phyloP scores from a whole-genome alignment of 1,140 invertebrate genomes.

The Prorops nasuta region DNA sequence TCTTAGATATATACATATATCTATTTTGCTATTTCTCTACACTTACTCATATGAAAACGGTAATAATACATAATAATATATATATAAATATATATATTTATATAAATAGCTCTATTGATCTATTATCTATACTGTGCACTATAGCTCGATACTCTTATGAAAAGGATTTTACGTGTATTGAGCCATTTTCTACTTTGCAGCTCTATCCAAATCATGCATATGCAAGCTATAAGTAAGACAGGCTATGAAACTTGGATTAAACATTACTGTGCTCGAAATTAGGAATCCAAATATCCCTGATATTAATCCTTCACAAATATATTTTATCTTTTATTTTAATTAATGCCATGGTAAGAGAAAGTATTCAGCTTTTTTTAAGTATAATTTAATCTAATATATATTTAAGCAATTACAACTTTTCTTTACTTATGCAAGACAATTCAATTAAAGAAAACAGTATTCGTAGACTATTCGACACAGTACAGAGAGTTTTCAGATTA shows the following conservation, averaged over 20 bases:
- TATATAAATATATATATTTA: slow-evolving; percentile 26
- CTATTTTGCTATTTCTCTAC: slow-evolving; percentile 30
- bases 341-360: too few species aligned
- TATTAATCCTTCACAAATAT: too few species aligned
- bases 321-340: too few species aligned
- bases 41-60: slow-evolving; percentile 25
- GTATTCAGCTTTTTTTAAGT: too few species aligned
- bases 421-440: slow-evolving; percentile 52
- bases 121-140: slow-evolving; percentile 28
- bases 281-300: slow-evolving; percentile 41
- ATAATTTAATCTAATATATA: too few species aligned
- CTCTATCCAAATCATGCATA: too few species aligned
- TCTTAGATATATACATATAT: slow-evolving; percentile 48
- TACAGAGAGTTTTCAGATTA: too few species aligned
- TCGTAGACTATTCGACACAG: too few species aligned
- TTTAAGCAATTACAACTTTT: slow-evolving; percentile 51
- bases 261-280: slow-evolving; percentile 53
- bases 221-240: too few species aligned
- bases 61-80: slow-evolving; percentile 35
- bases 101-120: slow-evolving; percentile 15
- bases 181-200: too few species aligned
- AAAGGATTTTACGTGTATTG: slow-evolving; percentile 19
- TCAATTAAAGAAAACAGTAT: too few species aligned
- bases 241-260: too few species aligned
- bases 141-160: slow-evolving; percentile 17